A percentile compares a stretch with the other conserved stretches of the same genome.
Evolutionary conservation across 2,797 vertebrate genomes (phyloP).

Genomic region (Eleutherodactylus coqui): DNA sequence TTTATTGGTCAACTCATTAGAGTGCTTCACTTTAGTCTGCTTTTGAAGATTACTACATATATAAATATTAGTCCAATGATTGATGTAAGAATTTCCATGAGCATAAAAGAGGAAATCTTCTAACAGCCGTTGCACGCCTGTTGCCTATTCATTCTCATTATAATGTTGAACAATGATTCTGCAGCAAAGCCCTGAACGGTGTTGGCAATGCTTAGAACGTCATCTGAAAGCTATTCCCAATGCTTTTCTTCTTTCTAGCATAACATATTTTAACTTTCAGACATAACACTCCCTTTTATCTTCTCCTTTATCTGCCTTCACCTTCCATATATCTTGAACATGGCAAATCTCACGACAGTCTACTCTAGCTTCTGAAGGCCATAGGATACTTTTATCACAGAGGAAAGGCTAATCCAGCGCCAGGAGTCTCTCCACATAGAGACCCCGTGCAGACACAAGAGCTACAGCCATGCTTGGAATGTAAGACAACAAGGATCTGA

Average conservation of each 20-base stretch:
- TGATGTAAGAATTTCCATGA: too few relatives aligned
- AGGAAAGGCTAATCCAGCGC: constrained; percentile 37
- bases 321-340: constrained; percentile 35
- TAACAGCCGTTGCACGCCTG: background rate
- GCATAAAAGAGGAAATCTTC: background rate
- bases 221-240: background rate
- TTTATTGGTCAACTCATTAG: too few relatives aligned
- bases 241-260: background rate
- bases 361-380: constrained; percentile 27
- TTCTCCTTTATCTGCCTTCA: constrained; percentile 33
- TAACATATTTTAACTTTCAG: constrained; percentile 33
- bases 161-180: background rate
- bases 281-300: constrained; percentile 53
- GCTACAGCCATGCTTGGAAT: constrained; percentile 51
- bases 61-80: too few relatives aligned
- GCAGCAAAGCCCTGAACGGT: background rate
- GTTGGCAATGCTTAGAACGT: background rate
- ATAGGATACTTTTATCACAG: constrained; percentile 37
- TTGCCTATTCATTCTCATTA: background rate
- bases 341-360: constrained; percentile 26
- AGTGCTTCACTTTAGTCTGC: too few relatives aligned
- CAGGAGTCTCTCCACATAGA: constrained; percentile 16
- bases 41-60: too few relatives aligned
- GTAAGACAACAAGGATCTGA: constrained; percentile 21
- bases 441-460: constrained; percentile 15